Percentiles rank a stretch among this genome's conserved stretches.
These are phyloP conservation scores for Rhagophthalmus giganteus DNA, from an alignment of 2,888 invertebrate genomes.

Conservation along the genomic window DNA sequence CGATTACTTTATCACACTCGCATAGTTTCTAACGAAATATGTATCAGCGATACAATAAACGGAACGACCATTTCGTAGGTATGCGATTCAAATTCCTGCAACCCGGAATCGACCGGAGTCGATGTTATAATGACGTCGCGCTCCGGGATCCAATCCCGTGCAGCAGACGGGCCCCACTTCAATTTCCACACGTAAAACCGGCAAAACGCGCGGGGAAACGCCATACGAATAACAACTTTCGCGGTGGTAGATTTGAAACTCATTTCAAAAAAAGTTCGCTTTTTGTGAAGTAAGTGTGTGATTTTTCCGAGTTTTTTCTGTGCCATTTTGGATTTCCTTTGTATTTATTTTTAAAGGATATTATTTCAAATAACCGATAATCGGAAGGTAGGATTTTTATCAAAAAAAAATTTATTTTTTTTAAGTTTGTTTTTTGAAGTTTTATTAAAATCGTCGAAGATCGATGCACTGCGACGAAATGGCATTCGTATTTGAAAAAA, in stretches of 20 bases:
- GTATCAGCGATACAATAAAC: not conserved
- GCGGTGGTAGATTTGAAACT: conserved; percentile 3
- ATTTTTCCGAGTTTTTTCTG: conserved; percentile 4
- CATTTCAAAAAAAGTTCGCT: conserved; percentile 1
- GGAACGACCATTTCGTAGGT: conserved; percentile 1
- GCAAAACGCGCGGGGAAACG: conserved; percentile 37
- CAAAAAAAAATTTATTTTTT: too few species aligned
- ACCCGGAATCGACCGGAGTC: conserved; percentile 34
- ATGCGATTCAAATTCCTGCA: conserved; percentile 19
- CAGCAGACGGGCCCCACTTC: conserved; percentile 32
- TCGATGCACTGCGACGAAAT: conserved; percentile 1
- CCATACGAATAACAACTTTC: conserved; percentile 25
- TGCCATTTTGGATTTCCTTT: conserved; percentile 16
- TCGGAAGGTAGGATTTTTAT: conserved; percentile 15
- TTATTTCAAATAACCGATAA: not conserved
- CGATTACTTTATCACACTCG: too few species aligned
- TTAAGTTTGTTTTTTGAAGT: not conserved
- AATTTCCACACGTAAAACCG: conserved; percentile 36
- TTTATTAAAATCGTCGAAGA: conserved; percentile 1
- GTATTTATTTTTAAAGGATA: conserved; percentile 9
- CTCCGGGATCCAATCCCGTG: conserved; percentile 32
- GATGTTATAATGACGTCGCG: conserved; percentile 33
- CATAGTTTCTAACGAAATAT: too few species aligned
- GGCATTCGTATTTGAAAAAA: conserved; percentile 16
- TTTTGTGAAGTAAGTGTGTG: conserved; percentile 8